Evolutionary conservation across 1,140 invertebrate species (phyloP).

Genomic region (Portunus trituberculatus): DNA sequence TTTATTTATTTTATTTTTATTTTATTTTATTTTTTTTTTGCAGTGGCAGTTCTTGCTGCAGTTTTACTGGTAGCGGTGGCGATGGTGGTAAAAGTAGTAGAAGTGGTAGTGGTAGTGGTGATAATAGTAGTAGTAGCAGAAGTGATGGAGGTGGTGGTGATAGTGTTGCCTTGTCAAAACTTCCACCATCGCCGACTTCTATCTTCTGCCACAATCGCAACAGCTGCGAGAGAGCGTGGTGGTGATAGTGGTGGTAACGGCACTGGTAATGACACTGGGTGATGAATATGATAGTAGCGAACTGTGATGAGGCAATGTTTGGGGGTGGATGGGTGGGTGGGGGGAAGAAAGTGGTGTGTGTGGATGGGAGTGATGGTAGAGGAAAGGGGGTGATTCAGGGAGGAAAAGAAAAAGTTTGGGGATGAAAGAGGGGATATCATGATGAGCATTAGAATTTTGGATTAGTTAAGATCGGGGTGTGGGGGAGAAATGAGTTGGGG

Average conservation of each 20-base stretch:
- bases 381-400: background rate
- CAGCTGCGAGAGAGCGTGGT: background rate
- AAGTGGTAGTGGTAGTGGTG: background rate
- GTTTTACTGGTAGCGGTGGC: background rate
- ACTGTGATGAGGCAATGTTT: background rate
- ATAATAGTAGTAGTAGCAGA: background rate
- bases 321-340: background rate
- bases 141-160: background rate
- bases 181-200: background rate
- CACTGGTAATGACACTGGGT: too few relatives aligned
- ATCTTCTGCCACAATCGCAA: background rate
- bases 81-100: background rate
- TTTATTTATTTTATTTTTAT: too few relatives aligned
- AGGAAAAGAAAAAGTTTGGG: background rate
- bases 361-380: background rate
- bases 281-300: background rate
- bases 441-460: background rate
- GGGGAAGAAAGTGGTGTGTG: constrained; percentile 1
- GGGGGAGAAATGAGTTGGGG: background rate
- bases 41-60: background rate
- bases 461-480: background rate
- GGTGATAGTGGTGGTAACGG: too few relatives aligned
- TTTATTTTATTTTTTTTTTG: background rate
- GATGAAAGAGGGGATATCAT: background rate
- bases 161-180: background rate